Evolutionary conservation across 1,140 invertebrate genomes (phyloP).

Genomic region (Drosophila kanapiae): DNA sequence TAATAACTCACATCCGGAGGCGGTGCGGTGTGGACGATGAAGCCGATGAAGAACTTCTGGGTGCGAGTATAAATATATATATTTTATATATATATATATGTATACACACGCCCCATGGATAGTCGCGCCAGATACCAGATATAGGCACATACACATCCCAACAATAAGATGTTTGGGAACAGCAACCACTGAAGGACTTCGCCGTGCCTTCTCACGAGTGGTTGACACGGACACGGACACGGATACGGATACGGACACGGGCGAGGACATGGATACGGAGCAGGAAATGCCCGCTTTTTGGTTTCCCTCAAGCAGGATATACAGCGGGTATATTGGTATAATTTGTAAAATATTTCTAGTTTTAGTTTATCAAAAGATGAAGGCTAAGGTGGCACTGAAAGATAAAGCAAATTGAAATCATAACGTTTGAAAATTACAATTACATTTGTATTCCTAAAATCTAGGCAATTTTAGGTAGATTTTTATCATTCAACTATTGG

Average conservation of each 20-base stretch:
- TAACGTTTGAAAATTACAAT: too few relatives aligned
- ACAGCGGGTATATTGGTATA: not conserved
- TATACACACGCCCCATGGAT: constrained; percentile 2
- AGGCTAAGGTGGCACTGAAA: not conserved
- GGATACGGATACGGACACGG: constrained; percentile 24
- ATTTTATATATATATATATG: constrained; percentile 4
- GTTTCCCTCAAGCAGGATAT: not conserved
- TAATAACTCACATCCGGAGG: constrained; percentile 79
- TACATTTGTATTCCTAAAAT: not conserved
- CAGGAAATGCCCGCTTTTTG: constrained; percentile 7
- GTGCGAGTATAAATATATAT: constrained; percentile 23
- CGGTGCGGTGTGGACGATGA: constrained; percentile 42
- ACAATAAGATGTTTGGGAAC: constrained; percentile 61
- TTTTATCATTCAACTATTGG: not conserved
- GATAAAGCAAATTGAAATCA: not conserved
- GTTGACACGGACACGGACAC: constrained; percentile 62
- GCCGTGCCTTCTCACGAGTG: constrained; percentile 67
- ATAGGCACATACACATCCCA: constrained; percentile 11
- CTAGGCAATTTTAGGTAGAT: not conserved
- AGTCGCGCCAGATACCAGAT: constrained; percentile 4
- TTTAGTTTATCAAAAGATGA: not conserved
- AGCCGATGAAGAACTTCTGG: constrained; percentile 38
- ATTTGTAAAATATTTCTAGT: not conserved
- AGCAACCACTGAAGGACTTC: constrained; percentile 57
- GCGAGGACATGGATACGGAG: not conserved